Evolutionary conservation across 2,113 vertebrate species (phyloP).

Genomic region (Pelobates fuscus): DNA sequence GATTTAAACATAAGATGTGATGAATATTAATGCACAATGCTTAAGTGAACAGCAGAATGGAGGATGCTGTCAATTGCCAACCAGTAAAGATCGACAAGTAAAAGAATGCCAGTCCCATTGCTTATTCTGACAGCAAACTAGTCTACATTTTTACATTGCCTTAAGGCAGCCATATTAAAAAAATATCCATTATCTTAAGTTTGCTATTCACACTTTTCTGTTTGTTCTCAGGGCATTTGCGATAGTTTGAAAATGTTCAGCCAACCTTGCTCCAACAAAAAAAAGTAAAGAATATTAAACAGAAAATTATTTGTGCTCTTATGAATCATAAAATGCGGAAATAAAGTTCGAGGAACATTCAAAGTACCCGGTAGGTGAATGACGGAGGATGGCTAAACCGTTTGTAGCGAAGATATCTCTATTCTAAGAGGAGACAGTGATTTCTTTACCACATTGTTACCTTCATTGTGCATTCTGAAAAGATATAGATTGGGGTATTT

Average conservation of each 20-base stretch:
- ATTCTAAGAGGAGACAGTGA: no score
- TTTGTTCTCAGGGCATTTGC: background rate
- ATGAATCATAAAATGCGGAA: slow-evolving; percentile 9
- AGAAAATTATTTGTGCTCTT: background rate
- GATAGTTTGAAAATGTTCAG: slow-evolving; percentile 6
- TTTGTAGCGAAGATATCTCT: no score
- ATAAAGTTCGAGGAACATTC: slow-evolving; percentile 3
- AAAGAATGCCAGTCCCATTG: slow-evolving; percentile 13
- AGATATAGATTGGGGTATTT: no score
- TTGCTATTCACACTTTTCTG: slow-evolving; percentile 5
- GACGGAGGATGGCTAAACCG: background rate
- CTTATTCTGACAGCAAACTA: slow-evolving; percentile 9
- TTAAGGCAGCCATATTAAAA: slow-evolving; percentile 24
- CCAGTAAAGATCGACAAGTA: slow-evolving; percentile 25
- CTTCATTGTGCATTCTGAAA: no score
- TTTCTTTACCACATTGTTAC: no score
- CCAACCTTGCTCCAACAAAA: no score
- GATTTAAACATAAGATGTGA: slow-evolving; percentile 33
- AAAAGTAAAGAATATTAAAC: background rate
- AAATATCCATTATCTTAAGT: background rate
- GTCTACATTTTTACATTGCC: slow-evolving; percentile 13
- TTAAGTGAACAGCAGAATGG: background rate
- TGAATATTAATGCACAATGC: slow-evolving; percentile 37
- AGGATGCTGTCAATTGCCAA: slow-evolving; percentile 11
- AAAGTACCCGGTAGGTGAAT: background rate